These are phyloP conservation scores for Sialis fuliginosa DNA, from an alignment of 2,888 invertebrate genomes.

Conservation along the genomic window DNA sequence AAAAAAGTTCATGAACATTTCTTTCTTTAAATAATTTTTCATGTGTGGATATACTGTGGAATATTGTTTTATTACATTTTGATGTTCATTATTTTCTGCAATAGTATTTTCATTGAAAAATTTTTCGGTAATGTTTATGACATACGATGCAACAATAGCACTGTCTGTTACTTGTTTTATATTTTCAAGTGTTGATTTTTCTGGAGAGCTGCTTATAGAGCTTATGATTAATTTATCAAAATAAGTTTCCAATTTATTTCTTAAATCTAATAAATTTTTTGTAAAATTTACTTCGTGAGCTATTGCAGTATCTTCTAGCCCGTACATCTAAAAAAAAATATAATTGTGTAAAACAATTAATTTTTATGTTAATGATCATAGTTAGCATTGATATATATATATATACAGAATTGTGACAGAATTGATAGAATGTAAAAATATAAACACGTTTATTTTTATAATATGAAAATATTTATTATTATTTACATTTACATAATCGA, in stretches of 20 bases:
- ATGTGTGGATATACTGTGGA: conserved; percentile 18
- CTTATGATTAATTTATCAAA: conserved; percentile 15
- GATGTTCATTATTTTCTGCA: conserved; percentile 15
- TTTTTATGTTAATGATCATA: background rate
- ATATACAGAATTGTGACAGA: background rate
- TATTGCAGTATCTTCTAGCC: conserved; percentile 42
- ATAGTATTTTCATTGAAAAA: conserved; percentile 25
- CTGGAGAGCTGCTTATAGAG: conserved; percentile 7
- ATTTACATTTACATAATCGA: too few species aligned
- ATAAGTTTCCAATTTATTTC: conserved; percentile 19
- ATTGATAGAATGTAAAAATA: background rate
- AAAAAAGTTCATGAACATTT: conserved; percentile 23
- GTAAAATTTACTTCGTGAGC: conserved; percentile 51
- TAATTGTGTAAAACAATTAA: background rate
- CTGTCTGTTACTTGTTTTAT: conserved; percentile 36
- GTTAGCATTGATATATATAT: too few species aligned
- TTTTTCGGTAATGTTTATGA: conserved; percentile 40
- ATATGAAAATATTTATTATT: too few species aligned
- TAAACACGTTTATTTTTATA: background rate
- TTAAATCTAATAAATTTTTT: conserved; percentile 34
- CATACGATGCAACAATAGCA: conserved; percentile 39
- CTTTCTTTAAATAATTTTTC: conserved; percentile 20
- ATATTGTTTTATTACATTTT: conserved; percentile 16
- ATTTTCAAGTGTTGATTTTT: conserved; percentile 13
- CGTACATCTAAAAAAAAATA: conserved; percentile 41